Base-by-base conservation (phyloP, 1,140 invertebrate species). In the Drosophila pandora region DNA sequence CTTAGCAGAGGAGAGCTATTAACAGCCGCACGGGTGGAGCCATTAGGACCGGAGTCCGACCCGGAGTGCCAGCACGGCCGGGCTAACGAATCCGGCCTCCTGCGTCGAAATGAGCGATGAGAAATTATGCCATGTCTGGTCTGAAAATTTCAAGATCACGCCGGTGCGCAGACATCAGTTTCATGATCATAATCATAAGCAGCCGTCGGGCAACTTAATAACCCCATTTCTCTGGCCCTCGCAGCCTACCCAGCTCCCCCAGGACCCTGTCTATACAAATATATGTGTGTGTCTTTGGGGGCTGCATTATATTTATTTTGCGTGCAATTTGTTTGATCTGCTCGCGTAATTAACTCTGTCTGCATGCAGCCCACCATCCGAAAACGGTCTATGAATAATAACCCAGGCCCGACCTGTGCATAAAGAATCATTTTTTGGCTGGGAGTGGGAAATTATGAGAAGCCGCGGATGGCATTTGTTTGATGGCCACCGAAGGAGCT, bases 241-340 rank as follows among this genome's bases (percentile, higher is more conserved):
- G 17, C 17, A 17, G 17, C 30, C 12, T 22, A 43, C 34, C 53
- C 34, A 28, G 41, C 25, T 43, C 57, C 41, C 41, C 41, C 41
- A 43, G 41, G 41, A 21, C n/a, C 17, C 6, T 41, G 13, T 6
- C 12, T 13, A 41, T 37, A 37, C 34, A 10, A 9, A 37, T 9
- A 1, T 17, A 17, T 17, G 34, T 3, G 34, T 37, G 12, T 37
- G 34, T 17, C n/a, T 43, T 12, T 21, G n/a, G 41, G 13, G 13
- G 48, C 37, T 30, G 53, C 62, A 67, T 52, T 74, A 82, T 76
- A 90, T 90, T 83, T 90, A 90, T 90, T 83, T 87, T 82, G 87
- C 87, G 73, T 90, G 87, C 87, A 82, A 77, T 90, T 73, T 90
- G 87, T 90, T 90, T 90, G 87, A 90, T 90, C 87, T 90, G 65